Percentiles rank a stretch among this genome's conserved stretches.
phyloP scores from a whole-genome alignment of 2,113 vertebrate species.

The Nyctereutes procyonoides region DNA sequence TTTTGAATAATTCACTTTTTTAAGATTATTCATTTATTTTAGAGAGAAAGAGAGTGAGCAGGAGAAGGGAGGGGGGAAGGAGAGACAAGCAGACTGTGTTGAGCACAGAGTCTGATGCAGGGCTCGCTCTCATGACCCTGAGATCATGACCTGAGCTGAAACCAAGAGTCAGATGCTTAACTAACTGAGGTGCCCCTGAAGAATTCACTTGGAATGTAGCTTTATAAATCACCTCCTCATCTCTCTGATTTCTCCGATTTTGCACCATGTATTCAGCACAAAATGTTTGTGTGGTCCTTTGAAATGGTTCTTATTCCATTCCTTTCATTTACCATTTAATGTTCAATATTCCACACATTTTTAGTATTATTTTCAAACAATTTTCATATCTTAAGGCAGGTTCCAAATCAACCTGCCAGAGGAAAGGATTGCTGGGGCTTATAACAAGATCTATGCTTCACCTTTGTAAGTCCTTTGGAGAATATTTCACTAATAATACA shows the following conservation, averaged over 20 bases:
- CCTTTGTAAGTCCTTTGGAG: background rate
- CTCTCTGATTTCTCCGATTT: background rate
- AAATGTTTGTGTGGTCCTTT: background rate
- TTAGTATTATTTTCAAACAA: slow-evolving; percentile 19
- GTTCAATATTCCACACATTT: background rate
- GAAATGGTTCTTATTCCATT: background rate
- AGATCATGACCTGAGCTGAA: background rate
- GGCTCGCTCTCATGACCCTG: background rate
- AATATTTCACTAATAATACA: background rate
- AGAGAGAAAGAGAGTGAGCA: background rate
- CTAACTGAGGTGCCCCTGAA: background rate
- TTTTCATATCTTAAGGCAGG: background rate
- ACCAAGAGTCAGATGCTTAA: background rate
- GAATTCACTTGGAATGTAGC: background rate
- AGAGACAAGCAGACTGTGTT: background rate
- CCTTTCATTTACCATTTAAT: background rate
- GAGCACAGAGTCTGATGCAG: background rate
- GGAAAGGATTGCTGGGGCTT: background rate
- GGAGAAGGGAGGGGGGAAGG: background rate
- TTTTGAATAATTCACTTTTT: background rate
- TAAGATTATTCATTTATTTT: background rate
- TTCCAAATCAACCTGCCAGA: background rate
- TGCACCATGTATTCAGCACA: background rate
- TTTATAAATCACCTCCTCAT: background rate
- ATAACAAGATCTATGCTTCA: background rate